Evolutionary conservation across 2,113 vertebrate genomes (phyloP).

Genomic region (Piaya cayana): DNA sequence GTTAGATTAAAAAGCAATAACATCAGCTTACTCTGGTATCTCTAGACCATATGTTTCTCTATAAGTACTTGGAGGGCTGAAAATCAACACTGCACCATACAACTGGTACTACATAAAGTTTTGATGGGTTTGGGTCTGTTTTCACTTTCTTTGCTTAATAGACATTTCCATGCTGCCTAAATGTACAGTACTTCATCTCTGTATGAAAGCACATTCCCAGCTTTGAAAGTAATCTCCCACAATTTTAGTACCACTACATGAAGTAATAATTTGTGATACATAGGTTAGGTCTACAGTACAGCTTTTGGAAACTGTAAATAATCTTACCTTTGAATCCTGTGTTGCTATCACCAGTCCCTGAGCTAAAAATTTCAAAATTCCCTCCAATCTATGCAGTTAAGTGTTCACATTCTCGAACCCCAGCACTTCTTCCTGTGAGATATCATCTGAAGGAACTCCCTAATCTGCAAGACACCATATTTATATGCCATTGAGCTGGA

Average conservation of each 20-base stretch:
- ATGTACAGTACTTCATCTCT: background rate
- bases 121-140: background rate
- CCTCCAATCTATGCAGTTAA: background rate
- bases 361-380: background rate
- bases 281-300: background rate
- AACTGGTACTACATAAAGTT: background rate
- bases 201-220: background rate
- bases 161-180: background rate
- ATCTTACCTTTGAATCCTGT: background rate
- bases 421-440: background rate
- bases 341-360: background rate
- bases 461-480: background rate
- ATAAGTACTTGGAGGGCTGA: background rate
- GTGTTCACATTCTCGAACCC: background rate
- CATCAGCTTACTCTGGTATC: rapidly evolving
- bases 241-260: background rate
- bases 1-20: background rate
- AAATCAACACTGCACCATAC: background rate
- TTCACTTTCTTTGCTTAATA: background rate
- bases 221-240: background rate
- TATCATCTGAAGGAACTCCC: background rate
- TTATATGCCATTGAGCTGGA: background rate
- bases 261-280: background rate
- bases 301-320: background rate
- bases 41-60: background rate